phyloP scores from a whole-genome alignment of 2,113 vertebrate genomes.

The Proteles cristata region DNA sequence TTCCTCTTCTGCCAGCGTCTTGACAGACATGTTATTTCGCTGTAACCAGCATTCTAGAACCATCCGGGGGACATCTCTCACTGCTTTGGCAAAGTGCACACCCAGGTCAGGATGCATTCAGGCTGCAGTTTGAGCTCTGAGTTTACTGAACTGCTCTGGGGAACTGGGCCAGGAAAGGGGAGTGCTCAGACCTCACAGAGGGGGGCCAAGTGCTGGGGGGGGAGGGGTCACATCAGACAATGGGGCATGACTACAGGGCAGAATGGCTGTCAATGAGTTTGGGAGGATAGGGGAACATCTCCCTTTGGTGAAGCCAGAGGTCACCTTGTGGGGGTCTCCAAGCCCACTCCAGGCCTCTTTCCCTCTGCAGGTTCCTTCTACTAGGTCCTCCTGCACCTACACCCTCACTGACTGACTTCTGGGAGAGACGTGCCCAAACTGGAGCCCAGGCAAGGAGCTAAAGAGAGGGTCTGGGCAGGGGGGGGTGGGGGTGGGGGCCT shows the following conservation, averaged over 20 bases:
- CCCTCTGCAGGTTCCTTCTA: not conserved
- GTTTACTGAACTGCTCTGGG: not conserved
- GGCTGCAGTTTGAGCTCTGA: not conserved
- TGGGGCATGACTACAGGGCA: not conserved
- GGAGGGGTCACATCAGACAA: not conserved
- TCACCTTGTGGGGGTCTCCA: not conserved
- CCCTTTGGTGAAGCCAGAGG: not conserved
- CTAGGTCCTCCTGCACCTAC: not conserved
- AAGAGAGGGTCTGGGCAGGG: not conserved
- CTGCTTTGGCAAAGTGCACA: not conserved
- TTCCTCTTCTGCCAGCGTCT: not conserved
- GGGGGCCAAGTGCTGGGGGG: not conserved
- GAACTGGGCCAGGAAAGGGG: not conserved
- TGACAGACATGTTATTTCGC: not conserved
- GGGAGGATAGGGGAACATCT: not conserved
- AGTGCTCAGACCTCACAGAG: not conserved
- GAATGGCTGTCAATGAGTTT: not conserved
- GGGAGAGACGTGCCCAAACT: not conserved
- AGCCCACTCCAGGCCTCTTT: not conserved
- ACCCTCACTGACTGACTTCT: not conserved
- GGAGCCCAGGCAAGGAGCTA: not conserved
- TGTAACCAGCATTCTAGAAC: not conserved
- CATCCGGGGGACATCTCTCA: not conserved
- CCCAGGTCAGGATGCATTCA: not conserved
- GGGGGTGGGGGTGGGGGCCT: too few species aligned